Evolutionary conservation across 1,140 invertebrate species (phyloP).

Genomic region (Hestina assimilis): DNA sequence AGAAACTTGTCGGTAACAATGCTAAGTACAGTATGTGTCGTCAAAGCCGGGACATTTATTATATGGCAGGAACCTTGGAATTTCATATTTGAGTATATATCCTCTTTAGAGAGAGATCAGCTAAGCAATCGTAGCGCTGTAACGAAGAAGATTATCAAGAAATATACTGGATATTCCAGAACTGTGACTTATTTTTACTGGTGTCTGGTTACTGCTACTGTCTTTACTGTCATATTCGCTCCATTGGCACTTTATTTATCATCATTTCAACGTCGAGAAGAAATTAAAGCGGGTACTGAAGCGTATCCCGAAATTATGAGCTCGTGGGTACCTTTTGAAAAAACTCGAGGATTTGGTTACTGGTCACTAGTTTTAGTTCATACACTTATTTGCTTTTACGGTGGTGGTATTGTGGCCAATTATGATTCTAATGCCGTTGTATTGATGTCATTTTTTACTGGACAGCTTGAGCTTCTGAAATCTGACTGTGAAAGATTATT

Average conservation of each 20-base stretch:
- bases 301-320: conserved; percentile 63
- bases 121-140: conserved; percentile 30
- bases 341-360: conserved; percentile 45
- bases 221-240: conserved; percentile 55
- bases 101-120: conserved; percentile 44
- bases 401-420: conserved; percentile 55
- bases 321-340: conserved; percentile 56
- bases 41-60: conserved; percentile 57
- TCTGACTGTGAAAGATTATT: conserved; percentile 51
- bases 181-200: conserved; percentile 59
- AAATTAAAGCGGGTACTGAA: conserved; percentile 34
- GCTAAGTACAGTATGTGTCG: conserved; percentile 55
- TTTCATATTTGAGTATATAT: conserved; percentile 46
- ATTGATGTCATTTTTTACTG: conserved; percentile 60
- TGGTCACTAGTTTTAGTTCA: conserved; percentile 41
- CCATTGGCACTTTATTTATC: conserved; percentile 48
- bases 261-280: conserved; percentile 26
- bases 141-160: conserved; percentile 33
- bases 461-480: conserved; percentile 52
- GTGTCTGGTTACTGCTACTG: conserved; percentile 47
- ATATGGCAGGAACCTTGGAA: conserved; percentile 53
- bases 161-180: conserved; percentile 56
- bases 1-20: conserved; percentile 58
- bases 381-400: conserved; percentile 49
- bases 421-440: conserved; percentile 59